Evolutionary conservation across 2,888 invertebrate species (phyloP).

Genomic region (Drosophila stalkeri): DNA sequence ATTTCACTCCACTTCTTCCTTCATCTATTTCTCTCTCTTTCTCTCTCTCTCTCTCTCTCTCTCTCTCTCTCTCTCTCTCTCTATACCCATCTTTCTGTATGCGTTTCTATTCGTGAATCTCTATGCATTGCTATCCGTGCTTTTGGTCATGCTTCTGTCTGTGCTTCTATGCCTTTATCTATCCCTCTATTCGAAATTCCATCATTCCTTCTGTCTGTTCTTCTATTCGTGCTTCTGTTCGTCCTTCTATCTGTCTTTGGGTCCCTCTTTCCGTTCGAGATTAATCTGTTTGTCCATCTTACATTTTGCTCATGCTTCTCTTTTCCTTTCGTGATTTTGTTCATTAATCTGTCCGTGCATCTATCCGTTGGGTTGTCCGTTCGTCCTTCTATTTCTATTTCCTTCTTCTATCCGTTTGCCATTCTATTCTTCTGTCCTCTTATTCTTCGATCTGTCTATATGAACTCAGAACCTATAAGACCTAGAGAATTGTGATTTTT

Average conservation of each 20-base stretch:
- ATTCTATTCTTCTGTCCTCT: too few species aligned
- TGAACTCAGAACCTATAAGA: too few species aligned
- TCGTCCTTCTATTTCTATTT: too few species aligned
- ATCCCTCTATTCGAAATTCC: background rate
- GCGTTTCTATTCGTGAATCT: too few species aligned
- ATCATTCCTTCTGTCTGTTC: background rate
- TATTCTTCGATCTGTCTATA: too few species aligned
- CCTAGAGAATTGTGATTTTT: too few species aligned
- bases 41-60: background rate
- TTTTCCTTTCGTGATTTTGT: background rate
- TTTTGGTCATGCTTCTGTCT: background rate
- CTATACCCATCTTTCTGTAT: background rate
- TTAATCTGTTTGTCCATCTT: too few species aligned
- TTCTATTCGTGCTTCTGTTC: background rate
- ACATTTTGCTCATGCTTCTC: too few species aligned
- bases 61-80: background rate
- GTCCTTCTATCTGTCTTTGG: background rate
- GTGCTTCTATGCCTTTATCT: background rate
- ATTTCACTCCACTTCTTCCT: too few species aligned
- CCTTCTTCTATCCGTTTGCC: too few species aligned
- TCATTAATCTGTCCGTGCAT: too few species aligned
- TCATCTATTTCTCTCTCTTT: background rate
- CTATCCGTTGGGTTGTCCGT: too few species aligned
- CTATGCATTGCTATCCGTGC: background rate
- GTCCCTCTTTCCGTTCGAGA: background rate